A percentile compares a stretch with the other conserved stretches of the same genome.
Conservation (phyloP, 2,888 invertebrate species). For the Amorpha juglandis region DNA sequence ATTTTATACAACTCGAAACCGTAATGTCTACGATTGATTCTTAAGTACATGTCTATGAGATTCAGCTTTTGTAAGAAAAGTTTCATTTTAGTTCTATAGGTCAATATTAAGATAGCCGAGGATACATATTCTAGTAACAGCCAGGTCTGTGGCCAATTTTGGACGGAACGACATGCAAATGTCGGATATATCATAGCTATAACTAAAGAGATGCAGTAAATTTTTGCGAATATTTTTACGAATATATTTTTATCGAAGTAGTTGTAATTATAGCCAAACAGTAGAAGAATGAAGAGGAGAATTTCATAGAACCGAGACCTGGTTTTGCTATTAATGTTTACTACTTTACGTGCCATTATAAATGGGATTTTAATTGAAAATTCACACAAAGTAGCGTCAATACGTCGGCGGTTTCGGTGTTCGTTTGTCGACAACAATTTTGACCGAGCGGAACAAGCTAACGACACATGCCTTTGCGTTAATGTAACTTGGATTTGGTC, state of each 20-base stretch:
- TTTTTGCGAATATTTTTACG: conserved; percentile 40
- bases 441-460: conserved; percentile 47
- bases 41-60: conserved; percentile 57
- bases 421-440: conserved; percentile 55
- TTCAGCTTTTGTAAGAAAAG: conserved; percentile 52
- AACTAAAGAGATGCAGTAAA: conserved; percentile 56
- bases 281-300: conserved; percentile 53
- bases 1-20: conserved; percentile 45
- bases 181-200: conserved; percentile 48
- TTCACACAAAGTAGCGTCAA: conserved; percentile 50
- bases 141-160: conserved; percentile 57
- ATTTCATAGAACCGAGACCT: conserved; percentile 51
- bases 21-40: conserved; percentile 56
- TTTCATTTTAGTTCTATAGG: conserved; percentile 52
- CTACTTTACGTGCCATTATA: conserved; percentile 43
- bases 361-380: conserved; percentile 38
- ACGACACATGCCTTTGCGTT: conserved; percentile 32
- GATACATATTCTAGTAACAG: conserved; percentile 61
- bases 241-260: conserved; percentile 48
- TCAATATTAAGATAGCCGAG: conserved; percentile 53
- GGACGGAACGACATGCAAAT: conserved; percentile 49
- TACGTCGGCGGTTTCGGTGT: conserved; percentile 46
- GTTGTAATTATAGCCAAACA: conserved; percentile 68
- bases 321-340: conserved; percentile 34
- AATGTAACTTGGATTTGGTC: conserved; percentile 42